These are phyloP conservation scores for Apteryx owenii DNA, from an alignment of 2,113 vertebrate species.

Conservation along the genomic window DNA sequence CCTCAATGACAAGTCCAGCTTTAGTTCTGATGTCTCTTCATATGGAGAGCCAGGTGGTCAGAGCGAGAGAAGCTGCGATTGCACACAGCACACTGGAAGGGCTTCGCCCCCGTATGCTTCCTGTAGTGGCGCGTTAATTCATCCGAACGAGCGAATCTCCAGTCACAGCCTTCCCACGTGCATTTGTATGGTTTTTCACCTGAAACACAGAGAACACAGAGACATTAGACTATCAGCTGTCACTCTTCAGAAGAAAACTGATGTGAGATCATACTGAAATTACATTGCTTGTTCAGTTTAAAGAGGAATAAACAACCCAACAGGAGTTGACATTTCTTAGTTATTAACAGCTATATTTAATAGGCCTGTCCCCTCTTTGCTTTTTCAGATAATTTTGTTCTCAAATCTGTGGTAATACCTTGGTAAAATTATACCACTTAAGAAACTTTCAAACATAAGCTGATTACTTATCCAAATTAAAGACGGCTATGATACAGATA, in stretches of 20 bases:
- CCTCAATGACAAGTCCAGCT: not conserved
- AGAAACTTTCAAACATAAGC: not conserved
- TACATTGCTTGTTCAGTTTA: rapidly evolving
- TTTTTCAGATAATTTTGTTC: not conserved
- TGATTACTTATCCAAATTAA: not conserved
- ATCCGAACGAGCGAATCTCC: conserved; percentile 95
- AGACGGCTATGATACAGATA: not conserved
- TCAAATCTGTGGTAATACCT: not conserved
- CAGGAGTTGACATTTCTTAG: not conserved
- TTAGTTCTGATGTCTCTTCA: conserved; percentile 97
- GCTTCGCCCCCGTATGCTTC: conserved; percentile 97
- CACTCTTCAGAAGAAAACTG: rapidly evolving
- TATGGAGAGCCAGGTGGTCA: conserved; percentile 96
- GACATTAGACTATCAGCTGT: not conserved
- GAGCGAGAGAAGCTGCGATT: conserved; percentile 97
- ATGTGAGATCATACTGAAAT: rapidly evolving
- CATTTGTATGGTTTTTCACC: conserved; percentile 98
- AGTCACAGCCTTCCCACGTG: conserved; percentile 97
- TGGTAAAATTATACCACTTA: rapidly evolving
- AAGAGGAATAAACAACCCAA: too few relatives aligned
- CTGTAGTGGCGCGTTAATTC: conserved; percentile 97
- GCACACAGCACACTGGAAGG: conserved; percentile 94
- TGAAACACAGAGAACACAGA: conserved; percentile 55
- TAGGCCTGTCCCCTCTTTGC: too few relatives aligned
- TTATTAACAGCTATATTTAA: not conserved